These are phyloP conservation scores for Orycteropus afer DNA, from an alignment of 2,113 vertebrate genomes.

Conservation along the genomic window DNA sequence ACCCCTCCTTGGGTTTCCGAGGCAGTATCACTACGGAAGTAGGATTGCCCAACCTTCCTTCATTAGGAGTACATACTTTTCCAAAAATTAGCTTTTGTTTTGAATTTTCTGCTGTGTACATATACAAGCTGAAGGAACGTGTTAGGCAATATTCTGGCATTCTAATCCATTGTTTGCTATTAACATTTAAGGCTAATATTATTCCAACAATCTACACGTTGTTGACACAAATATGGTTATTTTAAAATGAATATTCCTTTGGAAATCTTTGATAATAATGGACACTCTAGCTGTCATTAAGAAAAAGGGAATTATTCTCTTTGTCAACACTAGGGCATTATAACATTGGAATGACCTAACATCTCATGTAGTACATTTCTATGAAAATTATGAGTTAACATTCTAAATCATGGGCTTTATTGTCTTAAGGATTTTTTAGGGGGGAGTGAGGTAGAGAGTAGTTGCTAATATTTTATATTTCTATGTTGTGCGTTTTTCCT, in stretches of 20 bases:
- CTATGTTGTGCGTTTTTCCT: background rate
- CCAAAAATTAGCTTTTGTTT: constrained; percentile 91
- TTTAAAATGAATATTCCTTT: constrained; percentile 64
- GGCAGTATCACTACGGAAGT: too few relatives aligned
- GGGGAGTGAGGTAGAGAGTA: background rate
- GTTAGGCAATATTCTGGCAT: constrained; percentile 83
- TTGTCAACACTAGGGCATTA: background rate
- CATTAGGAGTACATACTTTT: constrained; percentile 92
- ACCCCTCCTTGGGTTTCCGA: too few relatives aligned
- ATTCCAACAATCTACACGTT: constrained; percentile 67
- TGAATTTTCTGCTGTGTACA: constrained; percentile 88
- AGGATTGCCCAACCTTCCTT: too few relatives aligned
- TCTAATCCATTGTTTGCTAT: constrained; percentile 81
- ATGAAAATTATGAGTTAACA: background rate
- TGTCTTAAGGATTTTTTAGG: background rate
- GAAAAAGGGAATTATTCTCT: background rate
- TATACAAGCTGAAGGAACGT: constrained; percentile 85
- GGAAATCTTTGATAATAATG: constrained; percentile 46
- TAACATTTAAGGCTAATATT: constrained; percentile 67
- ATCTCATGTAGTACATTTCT: background rate
- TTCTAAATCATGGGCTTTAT: background rate
- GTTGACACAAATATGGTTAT: constrained; percentile 73
- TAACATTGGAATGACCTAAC: background rate
- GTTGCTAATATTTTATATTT: background rate
- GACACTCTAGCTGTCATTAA: background rate